Evolutionary conservation across 2,113 vertebrate genomes (phyloP), one percentile per base, ranked within the genome.

Genomic region (Campylorhamphus procurvoides): DNA sequence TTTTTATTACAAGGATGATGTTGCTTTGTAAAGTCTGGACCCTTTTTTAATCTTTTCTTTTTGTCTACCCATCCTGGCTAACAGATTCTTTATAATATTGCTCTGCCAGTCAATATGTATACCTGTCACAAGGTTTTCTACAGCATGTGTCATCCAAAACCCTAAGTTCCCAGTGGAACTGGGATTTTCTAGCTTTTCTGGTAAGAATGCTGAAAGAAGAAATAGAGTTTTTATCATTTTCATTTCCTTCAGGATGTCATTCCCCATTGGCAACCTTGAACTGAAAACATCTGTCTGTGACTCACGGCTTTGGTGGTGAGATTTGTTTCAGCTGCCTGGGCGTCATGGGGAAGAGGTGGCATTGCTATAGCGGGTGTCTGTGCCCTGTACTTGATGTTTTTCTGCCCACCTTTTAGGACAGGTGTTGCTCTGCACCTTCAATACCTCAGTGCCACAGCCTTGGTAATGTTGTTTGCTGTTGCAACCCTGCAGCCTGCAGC

Each of bases 131-230:
- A 66, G 31, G 7, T 60, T 93, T 94, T 88, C 31, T 73, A 60
- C 9, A 92, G 8, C 40, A 37, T 40, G 4, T 18, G 19, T 68
- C 37, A 63, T 74, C 49, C 63, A 76, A 63, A 94, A 78, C 20
- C 37, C 14, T 24, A 78, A 33, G 23, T 46, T 8, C 12, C 44
- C 53, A 46, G 75, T 46, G 50, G 18, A 79, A 76, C 58, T 33
- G 49, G 31, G n/a, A 62, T 95, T 92, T 95, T 76, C 78, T 90
- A 37, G 15, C 17, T 52, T 89, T 87, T 90, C 55, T 83, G 50
- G 23, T 50, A 14, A 37, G 67, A 80, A 10, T 27, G 18, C 49
- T 91, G 67, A 88, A 80, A 82, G 31, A 52, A 76, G 29, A 42
- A 42, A 42, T 6, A 63, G 24, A 60, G 7, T 44, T 72, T 71